Base-by-base conservation (phyloP, 2,888 invertebrate genomes). In the Callyntrura guangdongensis region DNA sequence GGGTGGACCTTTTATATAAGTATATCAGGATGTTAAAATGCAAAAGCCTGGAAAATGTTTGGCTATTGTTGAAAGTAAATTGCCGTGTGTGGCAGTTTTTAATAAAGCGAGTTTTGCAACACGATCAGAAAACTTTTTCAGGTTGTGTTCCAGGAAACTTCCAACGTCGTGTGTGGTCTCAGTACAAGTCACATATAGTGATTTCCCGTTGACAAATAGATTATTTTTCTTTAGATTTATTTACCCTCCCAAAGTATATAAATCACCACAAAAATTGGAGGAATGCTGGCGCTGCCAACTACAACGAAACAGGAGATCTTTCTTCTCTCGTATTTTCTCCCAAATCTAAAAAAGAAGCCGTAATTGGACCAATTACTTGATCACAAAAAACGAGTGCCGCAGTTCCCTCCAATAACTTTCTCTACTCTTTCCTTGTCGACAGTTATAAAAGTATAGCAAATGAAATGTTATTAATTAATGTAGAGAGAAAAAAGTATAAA, bases 401-500 rank as follows among this genome's bases (percentile, higher is more conserved):
- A 6, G 36, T 36, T 36, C 36, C 36, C 6, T 36, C 36, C 36
- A 36, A 36, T 36, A 2, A 4, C 67, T 36, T 69, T 69, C 36
- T 36, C 27, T 69, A n/a, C 17, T 6, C 25, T 14, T 6, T 64
- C 0, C 6, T 27, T 12, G 27, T 14, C 36, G 36, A 36, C 36
- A 36, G 36, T 36, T 27, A 17, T 69, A 36, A 69, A 69, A n/a
- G 14, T 69, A 27, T 69, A 69, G 27, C 67, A 69, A 69, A 69
- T 69, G 67, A 69, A 69, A 36, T 14, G 36, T 69, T 69, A 64
- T 69, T 69, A 69, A 69, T 69, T 69, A 69, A 69, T 69, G 36
- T 36, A n/a, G 14, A 36, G 36, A 36, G 67, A 69, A 27, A 69
- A 27, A 8, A 36, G 12, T 27, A 36, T 36, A 69, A 36, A 69